phyloP scores from a whole-genome alignment of 2,888 invertebrate genomes.

The Blera fallax region DNA sequence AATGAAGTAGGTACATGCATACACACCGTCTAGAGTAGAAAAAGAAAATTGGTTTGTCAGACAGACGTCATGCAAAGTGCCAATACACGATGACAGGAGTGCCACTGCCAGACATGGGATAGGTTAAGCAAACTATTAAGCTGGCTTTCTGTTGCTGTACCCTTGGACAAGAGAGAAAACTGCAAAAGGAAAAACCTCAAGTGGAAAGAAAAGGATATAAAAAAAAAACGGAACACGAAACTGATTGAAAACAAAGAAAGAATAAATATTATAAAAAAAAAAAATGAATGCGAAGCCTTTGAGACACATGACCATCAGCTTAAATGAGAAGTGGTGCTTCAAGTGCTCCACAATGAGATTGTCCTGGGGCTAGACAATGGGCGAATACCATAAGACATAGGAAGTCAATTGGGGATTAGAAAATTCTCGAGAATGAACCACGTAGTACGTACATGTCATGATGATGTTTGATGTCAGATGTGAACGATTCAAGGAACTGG shows the following conservation, averaged over 20 bases:
- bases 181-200: neutral
- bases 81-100: slow-evolving; percentile 27
- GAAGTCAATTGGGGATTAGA: neutral
- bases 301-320: neutral
- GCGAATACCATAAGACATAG: neutral
- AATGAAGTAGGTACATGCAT: neutral
- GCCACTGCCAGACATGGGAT: neutral
- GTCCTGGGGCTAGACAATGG: neutral
- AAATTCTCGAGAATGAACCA: neutral
- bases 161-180: neutral
- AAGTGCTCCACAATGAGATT: neutral
- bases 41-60: slow-evolving; percentile 50
- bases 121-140: neutral
- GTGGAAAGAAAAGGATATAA: neutral
- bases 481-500: neutral
- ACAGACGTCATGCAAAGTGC: slow-evolving; percentile 53
- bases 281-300: neutral
- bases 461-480: neutral
- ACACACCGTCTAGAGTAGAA: neutral
- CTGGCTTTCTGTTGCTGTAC: neutral
- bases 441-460: too few relatives aligned
- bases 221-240: neutral
- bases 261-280: neutral
- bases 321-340: neutral
- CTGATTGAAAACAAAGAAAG: neutral